These are phyloP conservation scores for Lophius piscatorius DNA, from an alignment of 2,113 vertebrate genomes.

Conservation along the genomic window DNA sequence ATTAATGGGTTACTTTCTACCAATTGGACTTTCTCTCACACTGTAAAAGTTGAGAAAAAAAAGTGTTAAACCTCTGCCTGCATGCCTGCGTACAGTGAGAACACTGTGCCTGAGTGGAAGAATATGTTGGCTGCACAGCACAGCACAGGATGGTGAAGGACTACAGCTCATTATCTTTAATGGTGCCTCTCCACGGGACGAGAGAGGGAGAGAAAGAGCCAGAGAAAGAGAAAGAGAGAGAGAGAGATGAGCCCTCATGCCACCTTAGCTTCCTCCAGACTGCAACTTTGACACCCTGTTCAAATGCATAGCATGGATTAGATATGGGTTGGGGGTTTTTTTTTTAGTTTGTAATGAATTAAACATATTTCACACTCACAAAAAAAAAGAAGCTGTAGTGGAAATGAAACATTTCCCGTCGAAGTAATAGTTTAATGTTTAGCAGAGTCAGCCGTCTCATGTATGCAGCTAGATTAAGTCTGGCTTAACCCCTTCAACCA, in stretches of 20 bases:
- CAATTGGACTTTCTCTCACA: slow-evolving; percentile 63
- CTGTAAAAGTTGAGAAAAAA: slow-evolving; percentile 64
- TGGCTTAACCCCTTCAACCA: no score
- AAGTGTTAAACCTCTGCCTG: slow-evolving; percentile 51
- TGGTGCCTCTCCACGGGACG: slow-evolving; percentile 32
- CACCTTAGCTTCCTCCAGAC: slow-evolving; percentile 11
- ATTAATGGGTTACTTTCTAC: slow-evolving; percentile 49
- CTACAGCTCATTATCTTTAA: slow-evolving; percentile 74
- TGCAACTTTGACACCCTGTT: slow-evolving; percentile 11
- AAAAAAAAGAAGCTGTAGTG: no score
- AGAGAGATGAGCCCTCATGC: slow-evolving; percentile 14
- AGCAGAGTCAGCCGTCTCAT: no score
- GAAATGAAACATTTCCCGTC: no score
- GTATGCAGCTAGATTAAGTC: neutral
- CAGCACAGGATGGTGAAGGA: slow-evolving; percentile 52
- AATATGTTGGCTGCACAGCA: slow-evolving; percentile 47
- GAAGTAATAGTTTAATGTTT: no score
- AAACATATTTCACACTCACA: no score
- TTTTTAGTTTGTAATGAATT: neutral
- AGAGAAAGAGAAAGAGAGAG: neutral
- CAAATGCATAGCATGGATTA: no score
- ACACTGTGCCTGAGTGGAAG: slow-evolving; percentile 52
- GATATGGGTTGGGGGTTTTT: no score
- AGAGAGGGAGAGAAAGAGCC: slow-evolving; percentile 1
- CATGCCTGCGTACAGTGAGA: slow-evolving; percentile 46